Evolutionary conservation across 2,797 vertebrate genomes (phyloP).

Genomic region (Sphenodon punctatus): DNA sequence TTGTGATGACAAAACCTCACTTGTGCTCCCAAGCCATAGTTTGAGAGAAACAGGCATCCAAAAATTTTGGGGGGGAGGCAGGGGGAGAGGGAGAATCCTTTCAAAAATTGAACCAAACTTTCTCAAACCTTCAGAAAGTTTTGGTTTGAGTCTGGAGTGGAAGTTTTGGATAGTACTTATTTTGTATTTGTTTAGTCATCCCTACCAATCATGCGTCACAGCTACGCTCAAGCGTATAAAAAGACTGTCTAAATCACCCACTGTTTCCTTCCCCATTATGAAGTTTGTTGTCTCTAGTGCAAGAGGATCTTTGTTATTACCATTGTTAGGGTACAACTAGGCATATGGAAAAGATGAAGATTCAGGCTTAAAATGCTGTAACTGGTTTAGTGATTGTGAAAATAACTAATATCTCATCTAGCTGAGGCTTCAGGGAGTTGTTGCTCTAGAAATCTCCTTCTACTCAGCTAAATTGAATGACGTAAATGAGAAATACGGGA

Average conservation of each 20-base stretch:
- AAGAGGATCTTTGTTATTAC: not conserved
- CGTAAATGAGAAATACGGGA: conserved; percentile 68
- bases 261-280: not conserved
- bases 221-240: not conserved
- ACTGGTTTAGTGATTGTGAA: not conserved
- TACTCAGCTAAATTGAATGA: conserved; percentile 60
- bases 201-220: not conserved
- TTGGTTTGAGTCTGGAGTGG: not conserved
- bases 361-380: not conserved
- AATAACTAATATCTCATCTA: conserved; percentile 8
- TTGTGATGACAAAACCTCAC: too few relatives aligned
- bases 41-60: not conserved
- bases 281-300: not conserved
- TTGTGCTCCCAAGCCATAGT: too few relatives aligned
- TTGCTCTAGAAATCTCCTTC: conserved; percentile 49
- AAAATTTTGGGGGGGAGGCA: not conserved
- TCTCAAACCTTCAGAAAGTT: not conserved
- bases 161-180: not conserved
- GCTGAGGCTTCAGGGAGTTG: conserved; percentile 32
- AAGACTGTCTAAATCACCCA: not conserved
- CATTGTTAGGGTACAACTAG: not conserved
- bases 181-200: not conserved
- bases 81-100: too few relatives aligned
- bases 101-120: not conserved
- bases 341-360: not conserved